Evolutionary conservation across 2,888 invertebrate species (phyloP).

Genomic region (Dicranocentrus wangi): DNA sequence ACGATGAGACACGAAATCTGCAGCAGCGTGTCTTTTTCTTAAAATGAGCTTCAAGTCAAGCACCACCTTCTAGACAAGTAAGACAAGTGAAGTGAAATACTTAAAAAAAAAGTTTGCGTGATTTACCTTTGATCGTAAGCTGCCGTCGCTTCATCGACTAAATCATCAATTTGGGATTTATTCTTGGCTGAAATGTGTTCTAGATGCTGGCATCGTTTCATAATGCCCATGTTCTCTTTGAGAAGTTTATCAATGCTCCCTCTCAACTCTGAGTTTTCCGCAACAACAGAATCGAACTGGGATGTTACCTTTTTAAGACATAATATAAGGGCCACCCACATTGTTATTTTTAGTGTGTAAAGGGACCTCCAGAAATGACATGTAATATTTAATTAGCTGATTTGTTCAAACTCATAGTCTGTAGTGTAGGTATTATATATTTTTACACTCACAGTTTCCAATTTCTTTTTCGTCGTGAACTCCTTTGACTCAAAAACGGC

Average conservation of each 20-base stretch:
- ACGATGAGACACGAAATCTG: too few relatives aligned
- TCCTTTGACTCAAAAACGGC: slow-evolving; percentile 66
- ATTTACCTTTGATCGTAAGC: slow-evolving; percentile 72
- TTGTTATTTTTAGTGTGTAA: too few relatives aligned
- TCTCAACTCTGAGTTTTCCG: slow-evolving; percentile 67
- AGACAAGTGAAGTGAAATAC: too few relatives aligned
- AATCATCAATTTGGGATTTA: slow-evolving; percentile 67
- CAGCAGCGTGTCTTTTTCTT: too few relatives aligned
- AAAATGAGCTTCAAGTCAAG: too few relatives aligned
- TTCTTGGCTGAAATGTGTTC: slow-evolving; percentile 53
- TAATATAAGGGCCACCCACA: too few relatives aligned
- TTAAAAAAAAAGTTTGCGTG: too few relatives aligned
- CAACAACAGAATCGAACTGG: slow-evolving; percentile 71
- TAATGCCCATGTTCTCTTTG: slow-evolving; percentile 69
- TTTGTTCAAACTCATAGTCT: too few relatives aligned
- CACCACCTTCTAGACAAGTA: too few relatives aligned
- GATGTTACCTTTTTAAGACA: slow-evolving; percentile 72
- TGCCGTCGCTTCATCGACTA: slow-evolving; percentile 70
- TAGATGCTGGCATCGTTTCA: slow-evolving; percentile 80
- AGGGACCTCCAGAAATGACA: too few relatives aligned
- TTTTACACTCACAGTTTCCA: slow-evolving; percentile 71
- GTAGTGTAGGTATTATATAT: too few relatives aligned
- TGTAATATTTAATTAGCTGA: too few relatives aligned
- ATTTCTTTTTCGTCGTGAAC: slow-evolving; percentile 68
- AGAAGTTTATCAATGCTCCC: slow-evolving; percentile 66